Evolutionary conservation across 2,113 vertebrate species (phyloP).

Genomic region (Odocoileus virginianus): DNA sequence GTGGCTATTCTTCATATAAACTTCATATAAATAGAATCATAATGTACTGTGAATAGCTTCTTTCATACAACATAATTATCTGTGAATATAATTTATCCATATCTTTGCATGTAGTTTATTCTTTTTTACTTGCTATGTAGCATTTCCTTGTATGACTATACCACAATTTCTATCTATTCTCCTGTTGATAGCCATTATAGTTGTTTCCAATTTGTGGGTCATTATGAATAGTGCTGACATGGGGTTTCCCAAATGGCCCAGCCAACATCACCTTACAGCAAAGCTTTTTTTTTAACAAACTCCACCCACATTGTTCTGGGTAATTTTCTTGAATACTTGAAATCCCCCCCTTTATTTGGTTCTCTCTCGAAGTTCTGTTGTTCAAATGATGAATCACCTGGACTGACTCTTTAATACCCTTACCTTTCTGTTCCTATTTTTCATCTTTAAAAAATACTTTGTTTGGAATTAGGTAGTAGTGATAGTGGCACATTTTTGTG

Average conservation of each 20-base stretch:
- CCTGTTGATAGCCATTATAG: background rate
- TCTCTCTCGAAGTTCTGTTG: background rate
- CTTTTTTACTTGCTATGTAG: background rate
- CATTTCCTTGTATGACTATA: background rate
- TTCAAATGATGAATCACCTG: background rate
- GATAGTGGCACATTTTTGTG: background rate
- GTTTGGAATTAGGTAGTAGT: background rate
- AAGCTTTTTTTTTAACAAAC: background rate
- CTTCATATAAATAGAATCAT: background rate
- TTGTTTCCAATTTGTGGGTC: background rate
- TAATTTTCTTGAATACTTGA: background rate
- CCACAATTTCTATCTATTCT: background rate
- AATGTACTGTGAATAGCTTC: background rate
- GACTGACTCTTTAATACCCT: background rate
- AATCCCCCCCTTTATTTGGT: too few relatives aligned
- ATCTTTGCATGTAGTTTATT: background rate
- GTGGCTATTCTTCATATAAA: background rate
- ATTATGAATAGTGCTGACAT: background rate
- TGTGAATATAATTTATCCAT: background rate
- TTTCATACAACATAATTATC: background rate
- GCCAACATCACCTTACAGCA: background rate
- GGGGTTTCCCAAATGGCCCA: background rate
- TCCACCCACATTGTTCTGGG: background rate
- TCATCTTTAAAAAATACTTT: background rate
- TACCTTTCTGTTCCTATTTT: background rate